Percentiles rank a stretch among this genome's conserved stretches.
Evolutionary conservation across 2,797 vertebrate genomes (phyloP).

Genomic region (Tauraco hartlaubi): DNA sequence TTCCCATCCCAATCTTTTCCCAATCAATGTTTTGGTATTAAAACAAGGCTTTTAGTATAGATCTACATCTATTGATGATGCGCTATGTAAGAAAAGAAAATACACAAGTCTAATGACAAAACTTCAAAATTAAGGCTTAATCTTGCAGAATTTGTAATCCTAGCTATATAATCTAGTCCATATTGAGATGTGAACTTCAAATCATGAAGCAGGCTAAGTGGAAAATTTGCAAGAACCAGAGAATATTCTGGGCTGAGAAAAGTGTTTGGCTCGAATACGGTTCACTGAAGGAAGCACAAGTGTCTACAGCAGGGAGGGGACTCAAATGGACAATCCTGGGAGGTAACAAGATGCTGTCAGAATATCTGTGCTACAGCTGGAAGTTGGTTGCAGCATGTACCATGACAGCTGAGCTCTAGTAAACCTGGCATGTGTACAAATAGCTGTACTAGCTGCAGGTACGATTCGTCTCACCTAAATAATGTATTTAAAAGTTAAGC

Average conservation of each 20-base stretch:
- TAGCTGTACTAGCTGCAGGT: neutral
- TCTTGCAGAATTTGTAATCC: neutral
- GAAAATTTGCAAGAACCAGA: neutral
- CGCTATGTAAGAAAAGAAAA: neutral
- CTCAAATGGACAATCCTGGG: neutral
- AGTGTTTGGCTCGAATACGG: neutral
- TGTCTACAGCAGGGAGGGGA: neutral
- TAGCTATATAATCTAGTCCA: neutral
- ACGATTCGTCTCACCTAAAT: neutral
- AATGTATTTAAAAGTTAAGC: neutral
- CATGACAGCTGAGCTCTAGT: neutral
- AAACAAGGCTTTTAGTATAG: neutral
- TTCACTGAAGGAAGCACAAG: neutral
- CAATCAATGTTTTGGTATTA: neutral
- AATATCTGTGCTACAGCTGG: neutral
- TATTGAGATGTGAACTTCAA: neutral
- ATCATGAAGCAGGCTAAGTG: neutral
- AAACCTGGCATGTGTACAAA: neutral
- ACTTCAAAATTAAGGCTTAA: neutral
- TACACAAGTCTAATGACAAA: neutral
- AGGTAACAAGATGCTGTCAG: neutral
- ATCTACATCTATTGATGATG: neutral
- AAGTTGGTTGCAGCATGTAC: neutral
- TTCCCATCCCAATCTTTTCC: neutral
- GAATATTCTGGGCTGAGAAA: neutral